phyloP scores from a whole-genome alignment of 2,888 invertebrate species.

The Vesta saturnalis region DNA sequence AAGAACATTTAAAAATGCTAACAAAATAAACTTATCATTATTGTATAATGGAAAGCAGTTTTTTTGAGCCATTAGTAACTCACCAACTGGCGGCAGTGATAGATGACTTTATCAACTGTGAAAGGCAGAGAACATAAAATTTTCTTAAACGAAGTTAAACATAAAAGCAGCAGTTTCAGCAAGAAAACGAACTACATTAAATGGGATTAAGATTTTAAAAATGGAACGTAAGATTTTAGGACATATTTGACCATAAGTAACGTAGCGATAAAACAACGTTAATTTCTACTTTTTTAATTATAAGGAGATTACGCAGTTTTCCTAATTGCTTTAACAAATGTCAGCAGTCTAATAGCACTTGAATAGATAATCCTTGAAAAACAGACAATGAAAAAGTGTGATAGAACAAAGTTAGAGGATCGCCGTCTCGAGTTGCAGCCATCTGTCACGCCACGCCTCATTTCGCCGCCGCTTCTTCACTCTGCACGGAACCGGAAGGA shows the following conservation, averaged over 20 bases:
- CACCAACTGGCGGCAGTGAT: slow-evolving; percentile 9
- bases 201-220: slow-evolving; percentile 1
- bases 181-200: slow-evolving; percentile 9
- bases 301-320: slow-evolving; percentile 27
- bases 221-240: not conserved
- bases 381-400: slow-evolving; percentile 54
- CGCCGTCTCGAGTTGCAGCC: slow-evolving; percentile 52
- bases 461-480: slow-evolving; percentile 56
- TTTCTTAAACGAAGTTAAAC: slow-evolving; percentile 6
- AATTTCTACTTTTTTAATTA: slow-evolving; percentile 19
- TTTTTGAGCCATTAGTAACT: slow-evolving; percentile 9
- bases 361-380: slow-evolving; percentile 51
- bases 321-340: slow-evolving; percentile 30
- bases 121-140: slow-evolving; percentile 9
- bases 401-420: slow-evolving; percentile 54
- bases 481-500: slow-evolving; percentile 48
- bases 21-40: not conserved
- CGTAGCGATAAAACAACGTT: not conserved
- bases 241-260: not conserved
- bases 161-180: slow-evolving; percentile 9
- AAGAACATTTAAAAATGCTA: not conserved
- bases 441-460: slow-evolving; percentile 58
- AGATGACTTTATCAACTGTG: slow-evolving; percentile 13
- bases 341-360: slow-evolving; percentile 42
- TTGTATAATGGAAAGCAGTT: not conserved